These are phyloP conservation scores for Lasiurus cinereus DNA, from an alignment of 2,113 vertebrate species.

Conservation along the genomic window DNA sequence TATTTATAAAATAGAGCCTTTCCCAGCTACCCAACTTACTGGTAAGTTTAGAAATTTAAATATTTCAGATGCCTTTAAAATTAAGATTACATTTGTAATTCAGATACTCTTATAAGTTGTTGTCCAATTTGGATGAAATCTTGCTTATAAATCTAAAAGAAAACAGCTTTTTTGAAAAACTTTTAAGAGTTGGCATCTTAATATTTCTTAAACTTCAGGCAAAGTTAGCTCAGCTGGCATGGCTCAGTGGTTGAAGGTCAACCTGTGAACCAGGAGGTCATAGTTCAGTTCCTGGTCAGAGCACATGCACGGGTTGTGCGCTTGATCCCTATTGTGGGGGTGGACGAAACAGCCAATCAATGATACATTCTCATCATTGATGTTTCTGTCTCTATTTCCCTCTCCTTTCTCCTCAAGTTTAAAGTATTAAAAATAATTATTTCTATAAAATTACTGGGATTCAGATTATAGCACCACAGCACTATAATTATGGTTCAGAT, in stretches of 20 bases:
- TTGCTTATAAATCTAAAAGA: constrained; percentile 12
- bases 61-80: neutral
- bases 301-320: no score
- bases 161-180: neutral
- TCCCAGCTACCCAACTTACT: neutral
- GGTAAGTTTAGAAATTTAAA: constrained; percentile 21
- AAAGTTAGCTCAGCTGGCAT: neutral
- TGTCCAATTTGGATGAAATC: neutral
- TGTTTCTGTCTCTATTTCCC: no score
- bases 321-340: no score
- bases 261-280: no score
- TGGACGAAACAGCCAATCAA: no score
- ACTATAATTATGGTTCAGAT: constrained; percentile 77
- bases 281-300: no score
- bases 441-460: constrained; percentile 65
- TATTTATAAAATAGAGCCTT: neutral
- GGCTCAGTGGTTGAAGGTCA: no score
- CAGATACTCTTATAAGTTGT: neutral
- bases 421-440: constrained; percentile 61
- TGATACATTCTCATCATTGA: no score
- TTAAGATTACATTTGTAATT: constrained; percentile 39
- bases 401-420: neutral
- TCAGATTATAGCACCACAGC: constrained; percentile 51
- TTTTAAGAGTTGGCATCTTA: neutral
- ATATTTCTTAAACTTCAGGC: neutral